Conservation (phyloP, 2,888 invertebrate species). For the Lycia hirtaria region DNA sequence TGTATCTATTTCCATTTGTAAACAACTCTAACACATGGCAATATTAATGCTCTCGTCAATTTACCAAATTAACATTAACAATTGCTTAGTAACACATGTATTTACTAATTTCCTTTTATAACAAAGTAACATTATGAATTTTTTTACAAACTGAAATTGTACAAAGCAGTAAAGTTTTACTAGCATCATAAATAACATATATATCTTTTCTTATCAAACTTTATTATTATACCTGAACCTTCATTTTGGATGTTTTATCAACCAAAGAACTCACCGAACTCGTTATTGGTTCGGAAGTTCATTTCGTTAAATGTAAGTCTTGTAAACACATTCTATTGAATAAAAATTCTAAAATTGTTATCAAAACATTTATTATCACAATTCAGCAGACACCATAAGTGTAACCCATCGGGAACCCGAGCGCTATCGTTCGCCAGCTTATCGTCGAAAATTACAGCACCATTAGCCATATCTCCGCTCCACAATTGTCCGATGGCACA, state of each 20-base stretch:
- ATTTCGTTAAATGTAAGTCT: no score
- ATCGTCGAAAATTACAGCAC: conserved; percentile 59
- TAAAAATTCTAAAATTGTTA: conserved; percentile 1
- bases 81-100: background rate
- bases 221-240: no score
- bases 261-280: no score
- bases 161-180: no score
- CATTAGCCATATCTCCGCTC: conserved; percentile 62
- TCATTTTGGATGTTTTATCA: no score
- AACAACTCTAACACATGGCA: conserved; percentile 47
- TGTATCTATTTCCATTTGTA: conserved; percentile 55
- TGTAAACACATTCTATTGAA: background rate
- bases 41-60: conserved; percentile 26
- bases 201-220: no score
- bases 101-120: no score
- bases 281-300: no score
- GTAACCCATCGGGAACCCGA: conserved; percentile 39
- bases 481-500: conserved; percentile 66
- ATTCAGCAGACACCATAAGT: conserved; percentile 37
- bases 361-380: conserved; percentile 29
- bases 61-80: conserved; percentile 9
- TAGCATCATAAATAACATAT: no score
- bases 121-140: no score
- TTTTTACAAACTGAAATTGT: no score
- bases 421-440: conserved; percentile 47